Percentiles rank a stretch among this genome's conserved stretches.
phyloP scores from a whole-genome alignment of 2,888 invertebrate genomes.

The Sturmia bella region DNA sequence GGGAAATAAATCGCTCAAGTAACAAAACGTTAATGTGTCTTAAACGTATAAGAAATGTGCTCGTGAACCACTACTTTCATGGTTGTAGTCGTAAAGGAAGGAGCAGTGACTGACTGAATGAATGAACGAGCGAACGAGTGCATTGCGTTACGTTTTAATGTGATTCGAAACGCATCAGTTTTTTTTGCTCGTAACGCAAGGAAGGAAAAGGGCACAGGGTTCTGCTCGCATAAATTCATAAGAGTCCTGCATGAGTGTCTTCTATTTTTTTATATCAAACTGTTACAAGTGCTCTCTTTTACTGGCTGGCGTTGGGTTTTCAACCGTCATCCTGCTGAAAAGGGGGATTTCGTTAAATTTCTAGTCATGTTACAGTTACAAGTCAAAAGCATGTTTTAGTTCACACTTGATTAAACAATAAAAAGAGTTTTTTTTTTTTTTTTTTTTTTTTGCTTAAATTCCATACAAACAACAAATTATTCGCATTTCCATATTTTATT shows the following conservation, averaged over 20 bases:
- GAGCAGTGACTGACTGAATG: too few species aligned
- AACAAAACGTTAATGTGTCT: conserved; percentile 44
- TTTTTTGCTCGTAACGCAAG: neutral
- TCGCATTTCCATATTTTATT: conserved; percentile 53
- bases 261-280: too few species aligned
- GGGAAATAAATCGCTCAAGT: conserved; percentile 62
- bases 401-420: conserved; percentile 69
- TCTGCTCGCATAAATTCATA: conserved; percentile 18
- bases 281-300: conserved; percentile 1
- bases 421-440: neutral
- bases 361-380: conserved; percentile 60
- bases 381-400: conserved; percentile 64
- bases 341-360: conserved; percentile 9
- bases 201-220: neutral
- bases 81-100: neutral
- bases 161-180: conserved; percentile 64
- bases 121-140: conserved; percentile 43
- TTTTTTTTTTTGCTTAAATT: neutral
- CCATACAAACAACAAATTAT: conserved; percentile 33
- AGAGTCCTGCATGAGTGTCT: conserved; percentile 15
- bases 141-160: conserved; percentile 58
- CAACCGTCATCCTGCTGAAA: neutral
- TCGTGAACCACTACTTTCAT: neutral
- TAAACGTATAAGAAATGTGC: conserved; percentile 36
- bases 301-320: conserved; percentile 37